Evolutionary conservation across 2,113 vertebrate species (phyloP).

Genomic region (Hippoglossus stenolepis): DNA sequence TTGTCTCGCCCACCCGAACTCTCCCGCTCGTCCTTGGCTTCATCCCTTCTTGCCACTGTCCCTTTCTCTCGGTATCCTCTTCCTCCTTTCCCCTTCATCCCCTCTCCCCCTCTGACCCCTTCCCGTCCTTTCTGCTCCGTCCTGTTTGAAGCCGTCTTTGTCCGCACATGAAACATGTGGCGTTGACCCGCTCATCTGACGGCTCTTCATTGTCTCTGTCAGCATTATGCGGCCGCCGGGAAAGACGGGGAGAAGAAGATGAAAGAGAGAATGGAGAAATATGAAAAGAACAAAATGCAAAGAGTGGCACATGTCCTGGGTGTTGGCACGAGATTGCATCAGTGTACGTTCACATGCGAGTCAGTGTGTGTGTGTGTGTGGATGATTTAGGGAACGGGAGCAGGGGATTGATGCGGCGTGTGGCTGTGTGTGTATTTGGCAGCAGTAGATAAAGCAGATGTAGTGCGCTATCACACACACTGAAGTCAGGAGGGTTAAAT

Average conservation of each 20-base stretch:
- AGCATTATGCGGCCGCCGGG: conserved; percentile 38
- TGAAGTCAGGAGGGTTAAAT: conserved; percentile 57
- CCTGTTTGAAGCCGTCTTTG: conserved; percentile 58
- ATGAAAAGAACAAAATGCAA: conserved; percentile 29
- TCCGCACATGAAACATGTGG: conserved; percentile 49
- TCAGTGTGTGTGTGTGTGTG: conserved; percentile 22
- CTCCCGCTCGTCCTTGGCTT: conserved; percentile 40
- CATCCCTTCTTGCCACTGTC: conserved; percentile 25
- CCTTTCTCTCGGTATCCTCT: neutral
- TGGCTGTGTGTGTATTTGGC: conserved; percentile 35
- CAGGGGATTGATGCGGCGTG: conserved; percentile 54
- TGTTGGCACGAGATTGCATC: conserved; percentile 72
- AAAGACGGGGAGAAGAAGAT: conserved; percentile 33
- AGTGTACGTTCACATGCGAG: conserved; percentile 36
- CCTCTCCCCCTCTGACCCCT: conserved; percentile 38
- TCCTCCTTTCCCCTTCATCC: conserved; percentile 13
- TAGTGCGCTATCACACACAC: conserved; percentile 53
- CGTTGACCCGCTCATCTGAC: conserved; percentile 57
- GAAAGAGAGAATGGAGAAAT: conserved; percentile 26
- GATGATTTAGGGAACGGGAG: conserved; percentile 49
- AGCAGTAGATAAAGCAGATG: conserved; percentile 62
- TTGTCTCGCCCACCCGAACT: conserved; percentile 1
- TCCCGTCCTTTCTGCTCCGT: neutral
- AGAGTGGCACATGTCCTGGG: conserved; percentile 37
- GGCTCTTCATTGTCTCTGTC: conserved; percentile 61